phyloP scores from a whole-genome alignment of 2,888 invertebrate species.

The Temnothorax rugatulus region DNA sequence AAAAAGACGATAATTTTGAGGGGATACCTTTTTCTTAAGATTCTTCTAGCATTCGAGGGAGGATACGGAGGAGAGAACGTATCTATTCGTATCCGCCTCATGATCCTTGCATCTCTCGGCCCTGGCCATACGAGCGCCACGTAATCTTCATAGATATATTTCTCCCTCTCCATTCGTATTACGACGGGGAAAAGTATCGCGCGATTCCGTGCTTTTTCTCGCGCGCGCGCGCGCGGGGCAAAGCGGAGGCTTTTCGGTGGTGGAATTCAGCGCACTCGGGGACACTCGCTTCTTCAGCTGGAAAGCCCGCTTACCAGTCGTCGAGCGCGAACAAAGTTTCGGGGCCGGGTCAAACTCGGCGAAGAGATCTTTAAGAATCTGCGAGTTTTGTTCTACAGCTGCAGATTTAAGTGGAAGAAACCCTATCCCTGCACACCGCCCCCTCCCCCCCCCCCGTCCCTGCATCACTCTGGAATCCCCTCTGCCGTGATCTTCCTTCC shows the following conservation, averaged over 20 bases:
- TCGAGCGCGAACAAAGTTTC: slow-evolving; percentile 62
- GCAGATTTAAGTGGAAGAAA: slow-evolving; percentile 68
- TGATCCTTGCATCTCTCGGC: slow-evolving; percentile 34
- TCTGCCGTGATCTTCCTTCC: background rate
- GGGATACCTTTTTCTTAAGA: slow-evolving; percentile 12
- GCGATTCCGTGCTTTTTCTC: slow-evolving; percentile 35
- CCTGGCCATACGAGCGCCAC: background rate
- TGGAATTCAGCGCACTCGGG: slow-evolving; percentile 31
- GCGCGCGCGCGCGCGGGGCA: background rate
- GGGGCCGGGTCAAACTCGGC: slow-evolving; percentile 58
- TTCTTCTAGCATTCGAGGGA: background rate
- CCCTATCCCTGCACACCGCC: slow-evolving; percentile 48
- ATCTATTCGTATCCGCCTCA: slow-evolving; percentile 13
- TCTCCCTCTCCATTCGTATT: background rate
- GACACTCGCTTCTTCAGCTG: slow-evolving; percentile 41
- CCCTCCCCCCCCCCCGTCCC: background rate
- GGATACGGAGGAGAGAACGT: background rate
- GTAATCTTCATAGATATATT: slow-evolving; percentile 40
- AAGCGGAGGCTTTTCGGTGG: slow-evolving; percentile 7
- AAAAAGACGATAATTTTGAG: slow-evolving; percentile 40
- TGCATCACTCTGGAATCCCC: background rate
- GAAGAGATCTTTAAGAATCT: slow-evolving; percentile 62
- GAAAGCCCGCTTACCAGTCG: slow-evolving; percentile 45
- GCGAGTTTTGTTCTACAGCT: slow-evolving; percentile 60
- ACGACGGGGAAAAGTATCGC: slow-evolving; percentile 7